A percentile compares a stretch with the other conserved stretches of the same genome.
Evolutionary conservation across 2,113 vertebrate species (phyloP).

Genomic region (Struthio camelus): DNA sequence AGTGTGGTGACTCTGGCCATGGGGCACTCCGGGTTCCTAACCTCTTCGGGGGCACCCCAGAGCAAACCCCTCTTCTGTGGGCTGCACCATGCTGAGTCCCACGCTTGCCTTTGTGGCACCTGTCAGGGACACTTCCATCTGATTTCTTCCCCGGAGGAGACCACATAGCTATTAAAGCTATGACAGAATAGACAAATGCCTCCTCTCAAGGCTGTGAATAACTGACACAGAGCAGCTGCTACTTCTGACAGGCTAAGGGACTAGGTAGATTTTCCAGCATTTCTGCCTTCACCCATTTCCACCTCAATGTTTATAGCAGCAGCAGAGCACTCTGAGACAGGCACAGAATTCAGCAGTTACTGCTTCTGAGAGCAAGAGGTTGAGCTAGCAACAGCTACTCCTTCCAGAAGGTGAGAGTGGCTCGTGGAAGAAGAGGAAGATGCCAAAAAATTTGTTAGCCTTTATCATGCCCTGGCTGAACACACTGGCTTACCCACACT

Average conservation of each 20-base stretch:
- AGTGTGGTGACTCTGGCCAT: no score
- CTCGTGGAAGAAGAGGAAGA: neutral
- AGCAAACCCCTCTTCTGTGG: no score
- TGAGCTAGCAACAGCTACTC: neutral
- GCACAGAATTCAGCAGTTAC: accelerated
- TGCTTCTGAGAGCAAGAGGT: neutral
- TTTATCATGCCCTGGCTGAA: neutral
- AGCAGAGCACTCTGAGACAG: accelerated
- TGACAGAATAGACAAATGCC: neutral
- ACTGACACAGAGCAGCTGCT: neutral
- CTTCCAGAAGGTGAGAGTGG: neutral
- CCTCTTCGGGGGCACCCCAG: no score
- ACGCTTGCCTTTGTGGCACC: no score
- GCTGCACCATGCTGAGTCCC: no score
- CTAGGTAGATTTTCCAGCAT: neutral
- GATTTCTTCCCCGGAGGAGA: neutral
- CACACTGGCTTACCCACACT: neutral
- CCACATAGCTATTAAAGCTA: neutral
- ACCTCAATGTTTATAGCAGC: neutral
- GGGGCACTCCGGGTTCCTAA: no score
- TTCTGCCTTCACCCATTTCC: neutral
- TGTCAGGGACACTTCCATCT: constrained; percentile 12
- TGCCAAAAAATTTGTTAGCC: neutral
- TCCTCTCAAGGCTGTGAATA: neutral
- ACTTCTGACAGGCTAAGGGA: neutral